Conservation (phyloP, 1,140 invertebrate genomes). For the Diorhabda carinulata region DNA sequence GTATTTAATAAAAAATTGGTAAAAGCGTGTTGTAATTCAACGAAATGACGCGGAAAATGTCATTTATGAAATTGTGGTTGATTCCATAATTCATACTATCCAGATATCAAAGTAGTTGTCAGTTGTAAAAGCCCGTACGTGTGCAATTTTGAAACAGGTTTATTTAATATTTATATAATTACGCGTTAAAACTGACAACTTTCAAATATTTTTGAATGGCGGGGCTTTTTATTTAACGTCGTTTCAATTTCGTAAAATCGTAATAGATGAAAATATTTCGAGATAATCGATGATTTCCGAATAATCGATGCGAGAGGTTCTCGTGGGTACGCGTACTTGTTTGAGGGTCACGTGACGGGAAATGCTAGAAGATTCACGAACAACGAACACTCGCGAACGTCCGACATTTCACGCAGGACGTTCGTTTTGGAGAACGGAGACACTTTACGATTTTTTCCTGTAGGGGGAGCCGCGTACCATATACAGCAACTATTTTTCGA, state of each 20-base stretch:
- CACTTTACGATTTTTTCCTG: no score
- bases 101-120: slow-evolving; percentile 31
- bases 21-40: slow-evolving; percentile 21
- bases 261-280: background rate
- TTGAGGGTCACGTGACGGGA: no score
- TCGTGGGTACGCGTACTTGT: no score
- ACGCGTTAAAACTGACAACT: slow-evolving; percentile 8
- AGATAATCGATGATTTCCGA: no score
- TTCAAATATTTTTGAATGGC: slow-evolving; percentile 14
- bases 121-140: slow-evolving; percentile 26
- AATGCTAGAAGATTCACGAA: no score
- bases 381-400: no score
- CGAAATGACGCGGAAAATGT: slow-evolving; percentile 27
- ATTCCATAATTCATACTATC: slow-evolving; percentile 31
- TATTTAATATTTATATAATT: slow-evolving; percentile 31
- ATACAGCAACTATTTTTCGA: no score
- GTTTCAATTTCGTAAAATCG: slow-evolving; percentile 2
- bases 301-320: no score
- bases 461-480: no score
- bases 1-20: slow-evolving; percentile 27
- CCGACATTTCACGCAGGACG: no score
- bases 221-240: slow-evolving; percentile 10
- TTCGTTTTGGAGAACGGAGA: no score
- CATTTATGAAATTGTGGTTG: slow-evolving; percentile 35
- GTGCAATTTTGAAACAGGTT: slow-evolving; percentile 24